phyloP scores from a whole-genome alignment of 1,140 invertebrate species.

The Drosophila quadrilineata region DNA sequence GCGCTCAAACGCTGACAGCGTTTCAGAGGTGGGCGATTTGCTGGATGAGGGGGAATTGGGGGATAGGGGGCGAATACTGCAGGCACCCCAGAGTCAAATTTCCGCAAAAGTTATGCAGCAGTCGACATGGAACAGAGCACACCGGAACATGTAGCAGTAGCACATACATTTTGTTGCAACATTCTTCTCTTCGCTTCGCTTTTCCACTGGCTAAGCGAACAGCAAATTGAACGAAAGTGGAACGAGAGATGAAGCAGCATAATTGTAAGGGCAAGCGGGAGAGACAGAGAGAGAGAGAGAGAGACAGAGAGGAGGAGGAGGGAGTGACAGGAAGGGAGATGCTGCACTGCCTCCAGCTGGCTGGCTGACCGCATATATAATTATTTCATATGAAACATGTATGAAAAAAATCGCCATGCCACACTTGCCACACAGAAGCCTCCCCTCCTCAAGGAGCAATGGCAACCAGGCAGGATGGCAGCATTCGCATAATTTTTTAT shows the following conservation, averaged over 20 bases:
- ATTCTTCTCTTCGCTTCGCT: slow-evolving; percentile 37
- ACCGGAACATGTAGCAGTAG: slow-evolving; percentile 46
- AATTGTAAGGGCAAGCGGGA: too few relatives aligned
- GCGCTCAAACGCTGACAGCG: slow-evolving; percentile 37
- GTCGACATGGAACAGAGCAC: slow-evolving; percentile 41
- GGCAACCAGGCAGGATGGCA: too few relatives aligned
- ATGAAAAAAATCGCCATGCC: slow-evolving; percentile 25
- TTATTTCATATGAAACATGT: slow-evolving; percentile 77
- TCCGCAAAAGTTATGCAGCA: slow-evolving; percentile 72
- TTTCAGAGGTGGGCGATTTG: neutral
- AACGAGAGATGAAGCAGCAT: too few relatives aligned
- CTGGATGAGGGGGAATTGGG: too few relatives aligned
- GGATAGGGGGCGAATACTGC: slow-evolving; percentile 22
- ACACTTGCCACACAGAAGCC: neutral
- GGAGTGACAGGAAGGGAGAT: neutral
- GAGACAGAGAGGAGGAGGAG: neutral
- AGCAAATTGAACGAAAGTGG: too few relatives aligned
- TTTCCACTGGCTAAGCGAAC: slow-evolving; percentile 31
- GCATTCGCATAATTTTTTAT: slow-evolving; percentile 44
- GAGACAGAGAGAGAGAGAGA: neutral
- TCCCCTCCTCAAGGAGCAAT: slow-evolving; percentile 39
- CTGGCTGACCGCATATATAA: slow-evolving; percentile 72
- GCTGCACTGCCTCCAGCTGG: slow-evolving; percentile 63
- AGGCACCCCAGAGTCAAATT: slow-evolving; percentile 58
- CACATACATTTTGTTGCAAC: slow-evolving; percentile 46